These are phyloP conservation scores for Leucoma salicis DNA, from an alignment of 2,888 invertebrate species.

Conservation along the genomic window DNA sequence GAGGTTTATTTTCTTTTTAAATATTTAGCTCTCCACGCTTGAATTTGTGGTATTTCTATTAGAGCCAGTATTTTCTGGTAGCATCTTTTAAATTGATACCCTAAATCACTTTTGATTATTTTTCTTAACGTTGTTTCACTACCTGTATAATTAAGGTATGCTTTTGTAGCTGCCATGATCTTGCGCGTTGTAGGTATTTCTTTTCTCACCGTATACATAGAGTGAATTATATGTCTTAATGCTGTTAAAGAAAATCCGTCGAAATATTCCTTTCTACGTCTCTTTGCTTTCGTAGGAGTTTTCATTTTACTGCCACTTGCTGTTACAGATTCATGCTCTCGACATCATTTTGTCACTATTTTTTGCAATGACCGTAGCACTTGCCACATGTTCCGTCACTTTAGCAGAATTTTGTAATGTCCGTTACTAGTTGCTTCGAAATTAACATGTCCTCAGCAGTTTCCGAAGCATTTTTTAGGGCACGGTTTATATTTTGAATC, in stretches of 20 bases:
- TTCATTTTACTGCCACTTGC: slow-evolving; percentile 18
- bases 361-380: slow-evolving; percentile 21
- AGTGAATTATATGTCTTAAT: slow-evolving; percentile 24
- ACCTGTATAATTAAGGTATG: background rate
- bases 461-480: slow-evolving; percentile 16
- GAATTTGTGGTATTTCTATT: slow-evolving; percentile 22
- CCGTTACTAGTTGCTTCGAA: slow-evolving; percentile 16
- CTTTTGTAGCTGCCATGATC: background rate
- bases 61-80: slow-evolving; percentile 16
- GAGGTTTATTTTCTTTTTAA: too few relatives aligned
- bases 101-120: slow-evolving; percentile 15
- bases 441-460: slow-evolving; percentile 10
- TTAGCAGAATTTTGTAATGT: slow-evolving; percentile 20
- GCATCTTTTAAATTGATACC: slow-evolving; percentile 12
- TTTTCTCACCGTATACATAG: background rate
- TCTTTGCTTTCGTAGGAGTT: slow-evolving; percentile 24
- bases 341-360: slow-evolving; percentile 25
- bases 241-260: slow-evolving; percentile 22
- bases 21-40: slow-evolving; percentile 5
- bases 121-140: background rate
- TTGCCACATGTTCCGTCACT: slow-evolving; percentile 18
- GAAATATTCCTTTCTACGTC: slow-evolving; percentile 16
- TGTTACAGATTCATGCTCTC: slow-evolving; percentile 14
- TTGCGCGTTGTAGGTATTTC: background rate
- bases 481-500: slow-evolving; percentile 18